Conservation (phyloP, 2,113 vertebrate species). For the Odontesthes bonariensis region DNA sequence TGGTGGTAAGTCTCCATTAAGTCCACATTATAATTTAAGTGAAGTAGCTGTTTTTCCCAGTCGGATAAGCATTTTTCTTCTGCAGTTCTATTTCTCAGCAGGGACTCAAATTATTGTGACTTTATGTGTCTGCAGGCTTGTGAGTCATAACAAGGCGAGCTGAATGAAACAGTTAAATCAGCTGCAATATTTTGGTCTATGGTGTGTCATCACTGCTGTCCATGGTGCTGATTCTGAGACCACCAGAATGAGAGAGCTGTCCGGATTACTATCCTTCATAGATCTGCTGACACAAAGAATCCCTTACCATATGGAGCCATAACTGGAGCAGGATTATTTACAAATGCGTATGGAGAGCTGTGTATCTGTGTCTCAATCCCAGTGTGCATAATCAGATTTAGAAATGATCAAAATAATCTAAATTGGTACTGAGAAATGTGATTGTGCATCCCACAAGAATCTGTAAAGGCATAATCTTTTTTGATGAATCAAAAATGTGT, state of each 20-base stretch:
- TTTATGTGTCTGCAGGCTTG: constrained; percentile 30
- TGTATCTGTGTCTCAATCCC: background rate
- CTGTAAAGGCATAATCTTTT: too few relatives aligned
- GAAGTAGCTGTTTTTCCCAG: background rate
- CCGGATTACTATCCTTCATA: constrained; percentile 1
- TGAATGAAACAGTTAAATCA: constrained; percentile 32
- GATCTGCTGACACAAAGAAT: constrained; percentile 7
- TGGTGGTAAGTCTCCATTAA: background rate
- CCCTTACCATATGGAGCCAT: background rate
- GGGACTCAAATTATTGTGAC: constrained; percentile 13
- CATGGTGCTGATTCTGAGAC: constrained; percentile 28
- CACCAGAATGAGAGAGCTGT: constrained; percentile 11
- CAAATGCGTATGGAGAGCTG: background rate
- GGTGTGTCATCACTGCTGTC: constrained; percentile 16
- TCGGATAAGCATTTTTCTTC: constrained; percentile 12
- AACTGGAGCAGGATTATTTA: background rate
- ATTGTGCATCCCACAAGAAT: too few relatives aligned
- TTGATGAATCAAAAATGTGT: too few relatives aligned
- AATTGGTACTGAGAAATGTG: background rate
- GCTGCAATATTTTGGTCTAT: background rate
- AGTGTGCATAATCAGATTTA: background rate
- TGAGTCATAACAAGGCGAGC: constrained; percentile 32
- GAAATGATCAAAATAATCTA: background rate
- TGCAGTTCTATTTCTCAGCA: constrained; percentile 9
- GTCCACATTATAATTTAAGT: background rate